phyloP scores from a whole-genome alignment of 64 coral and sea anemone species.

The Montipora capricornis region DNA sequence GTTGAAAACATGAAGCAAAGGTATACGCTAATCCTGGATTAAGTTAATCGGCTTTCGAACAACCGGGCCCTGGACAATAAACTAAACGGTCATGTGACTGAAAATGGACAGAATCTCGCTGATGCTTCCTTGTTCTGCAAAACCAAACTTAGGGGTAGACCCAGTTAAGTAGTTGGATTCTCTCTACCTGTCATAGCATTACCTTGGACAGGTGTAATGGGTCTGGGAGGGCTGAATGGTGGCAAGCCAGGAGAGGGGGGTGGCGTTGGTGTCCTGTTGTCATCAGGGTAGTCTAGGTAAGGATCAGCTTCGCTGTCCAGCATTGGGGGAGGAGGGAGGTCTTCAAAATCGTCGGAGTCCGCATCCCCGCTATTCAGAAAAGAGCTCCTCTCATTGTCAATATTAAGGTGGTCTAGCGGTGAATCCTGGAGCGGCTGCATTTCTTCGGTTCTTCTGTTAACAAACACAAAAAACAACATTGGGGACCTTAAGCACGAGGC shows the following conservation, averaged over 20 bases:
- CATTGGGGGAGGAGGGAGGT: conserved; percentile 56
- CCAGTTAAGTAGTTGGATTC: too few species aligned
- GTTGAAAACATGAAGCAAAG: too few species aligned
- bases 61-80: too few species aligned
- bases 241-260: conserved; percentile 12
- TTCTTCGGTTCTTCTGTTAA: conserved; percentile 29
- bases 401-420: conserved; percentile 48
- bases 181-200: background rate
- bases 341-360: conserved; percentile 26
- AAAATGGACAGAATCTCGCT: too few species aligned
- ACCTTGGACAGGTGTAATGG: conserved; percentile 26
- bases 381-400: conserved; percentile 56
- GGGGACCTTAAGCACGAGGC: too few species aligned
- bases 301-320: conserved; percentile 8
- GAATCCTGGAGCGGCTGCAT: conserved; percentile 62
- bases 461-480: too few species aligned
- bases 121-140: too few species aligned
- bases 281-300: conserved; percentile 34
- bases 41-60: too few species aligned
- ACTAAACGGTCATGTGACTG: too few species aligned
- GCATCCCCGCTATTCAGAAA: conserved; percentile 49
- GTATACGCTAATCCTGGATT: too few species aligned
- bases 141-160: too few species aligned
- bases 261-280: conserved; percentile 53
- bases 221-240: conserved; percentile 44